These are phyloP conservation scores for Phrynosoma platyrhinos DNA, from an alignment of 2,113 vertebrate species.

Conservation along the genomic window DNA sequence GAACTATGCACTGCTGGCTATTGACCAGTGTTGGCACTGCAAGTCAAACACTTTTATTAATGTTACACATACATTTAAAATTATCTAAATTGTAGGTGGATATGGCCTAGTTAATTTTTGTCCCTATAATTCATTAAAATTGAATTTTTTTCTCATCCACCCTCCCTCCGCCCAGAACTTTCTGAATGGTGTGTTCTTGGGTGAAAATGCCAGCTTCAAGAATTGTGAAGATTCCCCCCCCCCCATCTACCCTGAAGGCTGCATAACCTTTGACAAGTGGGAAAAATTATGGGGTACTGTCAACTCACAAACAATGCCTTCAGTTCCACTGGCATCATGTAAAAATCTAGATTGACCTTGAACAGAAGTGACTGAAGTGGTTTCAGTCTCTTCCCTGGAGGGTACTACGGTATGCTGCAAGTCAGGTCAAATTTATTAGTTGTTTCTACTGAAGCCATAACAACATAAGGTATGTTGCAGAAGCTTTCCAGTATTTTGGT, in stretches of 20 bases:
- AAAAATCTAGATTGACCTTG: conserved; percentile 20
- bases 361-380: conserved; percentile 37
- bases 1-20: too few species aligned
- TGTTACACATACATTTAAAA: not conserved
- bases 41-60: too few species aligned
- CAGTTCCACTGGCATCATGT: not conserved
- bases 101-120: not conserved
- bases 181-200: not conserved
- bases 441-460: conserved; percentile 27
- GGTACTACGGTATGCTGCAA: conserved; percentile 31
- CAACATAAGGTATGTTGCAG: conserved; percentile 31
- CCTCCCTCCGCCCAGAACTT: not conserved
- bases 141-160: not conserved
- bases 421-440: conserved; percentile 38
- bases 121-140: not conserved
- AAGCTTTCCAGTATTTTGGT: conserved; percentile 30
- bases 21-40: too few species aligned
- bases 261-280: not conserved
- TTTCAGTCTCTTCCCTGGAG: not conserved
- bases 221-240: too few species aligned
- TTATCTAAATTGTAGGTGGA: not conserved
- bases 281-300: not conserved
- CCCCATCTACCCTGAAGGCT: not conserved
- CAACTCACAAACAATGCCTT: not conserved
- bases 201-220: not conserved